Evolutionary conservation across 2,113 vertebrate genomes (phyloP), one percentile per base, ranked within the genome.

Genomic region (Dascyllus trimaculatus): DNA sequence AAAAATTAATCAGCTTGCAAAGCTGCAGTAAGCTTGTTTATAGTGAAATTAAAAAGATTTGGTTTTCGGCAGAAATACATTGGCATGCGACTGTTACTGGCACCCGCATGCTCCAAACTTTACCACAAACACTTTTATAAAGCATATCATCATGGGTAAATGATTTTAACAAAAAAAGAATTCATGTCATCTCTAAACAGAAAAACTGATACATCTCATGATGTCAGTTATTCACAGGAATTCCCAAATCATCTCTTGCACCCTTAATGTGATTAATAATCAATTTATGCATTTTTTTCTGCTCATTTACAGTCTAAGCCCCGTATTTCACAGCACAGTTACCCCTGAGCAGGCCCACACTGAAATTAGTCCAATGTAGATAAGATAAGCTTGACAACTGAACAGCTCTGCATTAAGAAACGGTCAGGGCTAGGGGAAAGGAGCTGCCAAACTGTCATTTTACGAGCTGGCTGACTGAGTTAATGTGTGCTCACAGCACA

Each of bases 371-470:
- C 66, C 78, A 72, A 9, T 59, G 35, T 4, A 63, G 62, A 84
- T 78, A 76, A 82, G 46, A 80, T 57, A 52, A 75, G 49, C 38
- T 54, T 65, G 61, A 84, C 43, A 67, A 51, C 11, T 73, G 51
- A 80, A 52, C 29, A 59, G 52, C 32, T 71, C 45, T 79, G 58
- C 51, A 62, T 75, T 48, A 69, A 59, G 43, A 48, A 74, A 71
- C 51, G 60, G 29, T 66, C 58, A 45, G 38, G 56, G 56, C 49
- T 21, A 32, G 26, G 40, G 67, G 35, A 25, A 63, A 46, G n/a
- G n/a, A 52, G 64, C 51, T 72, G 60, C 61, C 70, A 82, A 79
- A 71, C 68, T 86, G 65, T 77, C 62, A 74, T 85, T 87, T 83
- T 59, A 75, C 52, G 67, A 15, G 18, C 73, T 71, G 48, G 40